phyloP scores from a whole-genome alignment of 2,888 invertebrate genomes.

The Drosophila barbarae region DNA sequence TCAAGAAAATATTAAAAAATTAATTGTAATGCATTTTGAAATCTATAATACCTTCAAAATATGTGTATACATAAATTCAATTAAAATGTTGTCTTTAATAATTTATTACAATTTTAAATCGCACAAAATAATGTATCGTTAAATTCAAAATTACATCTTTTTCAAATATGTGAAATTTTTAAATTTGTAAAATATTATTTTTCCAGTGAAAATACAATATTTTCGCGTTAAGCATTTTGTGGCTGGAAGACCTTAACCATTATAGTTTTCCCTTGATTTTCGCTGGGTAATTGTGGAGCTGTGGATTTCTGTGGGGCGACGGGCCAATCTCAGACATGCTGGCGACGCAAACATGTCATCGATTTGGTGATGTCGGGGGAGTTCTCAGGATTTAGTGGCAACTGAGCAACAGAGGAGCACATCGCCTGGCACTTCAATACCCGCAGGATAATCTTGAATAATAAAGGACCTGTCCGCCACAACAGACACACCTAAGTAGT shows the following conservation, averaged over 20 bases:
- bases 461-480: constrained; percentile 52
- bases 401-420: constrained; percentile 39
- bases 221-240: background rate
- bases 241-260: constrained; percentile 34
- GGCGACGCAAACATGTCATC: constrained; percentile 75
- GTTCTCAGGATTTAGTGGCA: constrained; percentile 14
- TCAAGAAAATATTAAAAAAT: background rate
- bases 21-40: too few relatives aligned
- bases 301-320: background rate
- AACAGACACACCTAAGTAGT: constrained; percentile 10
- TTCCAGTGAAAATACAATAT: background rate
- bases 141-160: too few relatives aligned
- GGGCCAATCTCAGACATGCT: constrained; percentile 61
- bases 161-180: background rate
- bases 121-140: too few relatives aligned
- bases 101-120: too few relatives aligned
- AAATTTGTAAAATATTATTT: background rate
- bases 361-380: constrained; percentile 43
- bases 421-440: constrained; percentile 64
- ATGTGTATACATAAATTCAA: too few relatives aligned
- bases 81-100: background rate
- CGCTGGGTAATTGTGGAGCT: constrained; percentile 18
- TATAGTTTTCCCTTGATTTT: constrained; percentile 42
- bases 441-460: constrained; percentile 75
- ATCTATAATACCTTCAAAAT: too few relatives aligned